A percentile compares a stretch with the other conserved stretches of the same genome.
These are phyloP conservation scores for Malurus cyaneus DNA, from an alignment of 2,113 vertebrate species.

Conservation along the genomic window DNA sequence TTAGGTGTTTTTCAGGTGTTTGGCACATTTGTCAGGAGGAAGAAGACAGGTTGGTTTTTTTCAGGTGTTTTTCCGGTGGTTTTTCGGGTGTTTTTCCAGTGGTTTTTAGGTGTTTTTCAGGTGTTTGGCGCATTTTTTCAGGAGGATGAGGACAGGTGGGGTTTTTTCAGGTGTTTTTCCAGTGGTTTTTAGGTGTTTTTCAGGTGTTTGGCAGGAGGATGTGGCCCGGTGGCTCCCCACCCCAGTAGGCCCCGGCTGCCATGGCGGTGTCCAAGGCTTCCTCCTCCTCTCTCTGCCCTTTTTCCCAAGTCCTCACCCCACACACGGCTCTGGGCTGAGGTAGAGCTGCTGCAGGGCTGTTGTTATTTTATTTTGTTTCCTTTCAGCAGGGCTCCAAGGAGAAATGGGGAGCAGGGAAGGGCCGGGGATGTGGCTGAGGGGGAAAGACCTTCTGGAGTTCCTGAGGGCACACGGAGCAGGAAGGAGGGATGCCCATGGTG, in stretches of 20 bases:
- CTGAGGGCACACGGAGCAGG: fast-evolving
- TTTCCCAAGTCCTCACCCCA: fast-evolving
- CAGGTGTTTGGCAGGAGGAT: fast-evolving
- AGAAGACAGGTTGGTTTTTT: too few relatives aligned
- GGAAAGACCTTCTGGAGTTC: fast-evolving
- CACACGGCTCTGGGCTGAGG: background rate
- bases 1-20: too few relatives aligned
- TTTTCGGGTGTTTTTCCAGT: too few relatives aligned
- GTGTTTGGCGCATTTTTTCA: too few relatives aligned
- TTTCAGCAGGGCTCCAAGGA: background rate
- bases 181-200: too few relatives aligned
- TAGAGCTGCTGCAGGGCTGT: fast-evolving
- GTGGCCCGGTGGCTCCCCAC: fast-evolving
- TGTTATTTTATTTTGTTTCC: background rate
- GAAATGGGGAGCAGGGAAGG: background rate
- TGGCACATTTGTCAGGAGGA: too few relatives aligned
- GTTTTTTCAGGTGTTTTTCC: background rate
- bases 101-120: too few relatives aligned
- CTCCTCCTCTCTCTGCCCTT: background rate
- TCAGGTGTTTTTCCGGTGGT: too few relatives aligned
- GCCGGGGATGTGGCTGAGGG: fast-evolving
- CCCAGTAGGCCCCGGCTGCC: background rate
- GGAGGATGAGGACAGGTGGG: fast-evolving
- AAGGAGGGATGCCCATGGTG: fast-evolving
- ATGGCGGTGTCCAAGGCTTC: fast-evolving